A percentile compares a stretch with the other conserved stretches of the same genome.
These are phyloP conservation scores for Drosophila hamatofila DNA, from an alignment of 2,888 invertebrate species.

Conservation along the genomic window DNA sequence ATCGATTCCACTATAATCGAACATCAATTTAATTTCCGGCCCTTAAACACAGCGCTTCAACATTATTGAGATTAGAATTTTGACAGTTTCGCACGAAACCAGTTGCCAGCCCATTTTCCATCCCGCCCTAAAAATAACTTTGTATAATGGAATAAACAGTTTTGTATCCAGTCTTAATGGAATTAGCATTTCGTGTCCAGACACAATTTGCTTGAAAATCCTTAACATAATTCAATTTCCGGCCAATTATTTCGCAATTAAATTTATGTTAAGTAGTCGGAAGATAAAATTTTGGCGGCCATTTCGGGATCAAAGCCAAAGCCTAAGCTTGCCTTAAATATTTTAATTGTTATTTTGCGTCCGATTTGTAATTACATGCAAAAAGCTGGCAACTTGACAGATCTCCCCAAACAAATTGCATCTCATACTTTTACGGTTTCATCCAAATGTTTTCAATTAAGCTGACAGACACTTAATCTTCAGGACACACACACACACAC, in stretches of 20 bases:
- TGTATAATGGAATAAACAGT: slow-evolving; percentile 32
- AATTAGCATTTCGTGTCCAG: slow-evolving; percentile 30
- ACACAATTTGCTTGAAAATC: slow-evolving; percentile 27
- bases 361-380: neutral
- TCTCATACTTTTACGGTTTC: no score
- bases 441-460: neutral
- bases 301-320: neutral
- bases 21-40: slow-evolving; percentile 78
- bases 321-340: neutral
- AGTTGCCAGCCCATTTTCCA: slow-evolving; percentile 2
- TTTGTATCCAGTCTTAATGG: slow-evolving; percentile 58
- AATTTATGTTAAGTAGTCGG: neutral
- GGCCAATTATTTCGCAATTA: neutral
- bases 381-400: neutral
- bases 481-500: neutral
- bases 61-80: slow-evolving; percentile 27
- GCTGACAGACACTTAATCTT: slow-evolving; percentile 12
- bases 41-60: slow-evolving; percentile 29
- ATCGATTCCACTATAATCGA: slow-evolving; percentile 59
- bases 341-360: neutral
- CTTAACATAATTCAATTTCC: slow-evolving; percentile 15
- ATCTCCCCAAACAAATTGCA: neutral
- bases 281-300: neutral
- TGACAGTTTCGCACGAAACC: slow-evolving; percentile 21
- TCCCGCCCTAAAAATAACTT: neutral